These are phyloP conservation scores for Megathymus violae DNA, from an alignment of 1,140 invertebrate genomes.

Conservation along the genomic window DNA sequence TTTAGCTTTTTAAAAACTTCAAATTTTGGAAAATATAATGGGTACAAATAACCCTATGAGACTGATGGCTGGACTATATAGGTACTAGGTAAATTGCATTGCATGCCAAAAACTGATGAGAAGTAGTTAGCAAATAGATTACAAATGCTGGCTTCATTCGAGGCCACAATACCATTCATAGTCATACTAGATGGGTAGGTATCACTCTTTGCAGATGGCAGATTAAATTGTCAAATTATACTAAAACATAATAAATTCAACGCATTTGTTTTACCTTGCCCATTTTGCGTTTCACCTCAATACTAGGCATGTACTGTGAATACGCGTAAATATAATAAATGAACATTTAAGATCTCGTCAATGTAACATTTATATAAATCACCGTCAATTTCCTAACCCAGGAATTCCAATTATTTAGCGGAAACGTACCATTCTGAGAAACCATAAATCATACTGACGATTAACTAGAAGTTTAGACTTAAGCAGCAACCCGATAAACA, in stretches of 20 bases:
- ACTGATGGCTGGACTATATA: neutral
- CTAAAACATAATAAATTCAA: too few relatives aligned
- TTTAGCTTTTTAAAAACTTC: slow-evolving; percentile 9
- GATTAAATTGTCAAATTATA: too few relatives aligned
- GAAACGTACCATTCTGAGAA: slow-evolving; percentile 18
- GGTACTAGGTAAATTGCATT: neutral
- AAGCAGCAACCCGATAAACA: slow-evolving; percentile 2
- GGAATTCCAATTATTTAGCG: slow-evolving; percentile 12
- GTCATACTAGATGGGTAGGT: slow-evolving; percentile 11
- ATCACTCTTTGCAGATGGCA: too few relatives aligned
- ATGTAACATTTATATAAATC: slow-evolving; percentile 1
- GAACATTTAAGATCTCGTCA: neutral
- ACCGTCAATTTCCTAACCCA: slow-evolving; percentile 3
- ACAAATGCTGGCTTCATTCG: slow-evolving; percentile 5
- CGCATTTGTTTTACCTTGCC: too few relatives aligned
- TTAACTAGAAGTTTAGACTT: slow-evolving; percentile 9
- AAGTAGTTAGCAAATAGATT: slow-evolving; percentile 21
- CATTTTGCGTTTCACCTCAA: too few relatives aligned
- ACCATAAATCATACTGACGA: slow-evolving; percentile 20
- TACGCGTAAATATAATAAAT: too few relatives aligned
- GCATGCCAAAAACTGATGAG: neutral
- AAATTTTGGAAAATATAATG: neutral
- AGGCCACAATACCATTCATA: neutral
- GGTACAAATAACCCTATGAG: neutral
- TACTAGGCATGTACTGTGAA: too few relatives aligned